Base-by-base conservation (phyloP, 2,888 invertebrate genomes). In the Agrochola circellaris region DNA sequence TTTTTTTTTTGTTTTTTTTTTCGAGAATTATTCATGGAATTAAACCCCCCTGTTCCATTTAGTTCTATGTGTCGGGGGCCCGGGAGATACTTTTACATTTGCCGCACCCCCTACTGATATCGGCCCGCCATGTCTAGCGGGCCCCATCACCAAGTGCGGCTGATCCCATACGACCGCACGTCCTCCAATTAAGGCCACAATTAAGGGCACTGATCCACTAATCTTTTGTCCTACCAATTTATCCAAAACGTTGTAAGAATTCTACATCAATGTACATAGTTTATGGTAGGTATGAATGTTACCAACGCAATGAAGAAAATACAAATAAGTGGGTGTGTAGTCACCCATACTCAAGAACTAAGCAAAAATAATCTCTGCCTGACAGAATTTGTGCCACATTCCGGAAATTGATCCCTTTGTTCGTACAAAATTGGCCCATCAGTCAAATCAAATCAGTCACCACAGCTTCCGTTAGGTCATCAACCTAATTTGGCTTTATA, bases 331-430 rank as follows among this genome's bases (percentile, higher is more conserved):
- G 20, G 5, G 5, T 34, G 5, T 34, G 15, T n/a, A 61, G 23
- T 8, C 26, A 42, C 1, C 0, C 26, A 58, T 11, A 48, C 23
- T 23, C 26, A 26, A 69, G 6, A 26, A 38, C 26, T 7, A 38
- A 64, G 17, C 15, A 23, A 79, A 66, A 20, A 79, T 61, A 26
- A 17, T 79, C 20, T 34, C 45, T 34, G 17, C 9, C 17, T 30
- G 51, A 9, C 58, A 20, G n/a, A 58, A 38, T 72, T 9, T 20
- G 26, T n/a, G 15, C 17, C 9, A 17, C 11, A 54, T 38, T 66
- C 34, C 54, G 45, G 48, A 73, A 71, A 79, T 45, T 58, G 13
- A 26, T 60, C 7, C 7, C 9, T 58, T 78, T 71, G 56, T 70
- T 30, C 20, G 11, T 15, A 23, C 13, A 15, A 65, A 62, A 70